phyloP scores from a whole-genome alignment of 2,797 vertebrate species.

The Notamacropus eugenii region DNA sequence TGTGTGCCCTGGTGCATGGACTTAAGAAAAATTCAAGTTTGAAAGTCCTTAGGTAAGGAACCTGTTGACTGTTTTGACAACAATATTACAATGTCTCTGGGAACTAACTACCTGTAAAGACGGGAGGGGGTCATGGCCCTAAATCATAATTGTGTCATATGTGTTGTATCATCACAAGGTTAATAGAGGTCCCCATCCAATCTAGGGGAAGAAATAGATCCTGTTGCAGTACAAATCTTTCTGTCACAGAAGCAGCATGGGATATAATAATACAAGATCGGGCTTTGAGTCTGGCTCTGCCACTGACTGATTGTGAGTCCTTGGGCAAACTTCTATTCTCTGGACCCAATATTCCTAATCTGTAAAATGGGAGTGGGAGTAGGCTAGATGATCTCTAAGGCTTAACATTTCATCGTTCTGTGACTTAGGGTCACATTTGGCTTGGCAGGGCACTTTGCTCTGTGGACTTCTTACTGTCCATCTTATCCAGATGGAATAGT shows the following conservation, averaged over 20 bases:
- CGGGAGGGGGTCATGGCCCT: not conserved
- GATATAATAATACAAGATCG: not conserved
- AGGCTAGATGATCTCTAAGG: not conserved
- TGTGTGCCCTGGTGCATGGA: slow-evolving; percentile 69
- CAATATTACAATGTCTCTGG: not conserved
- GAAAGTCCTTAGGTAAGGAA: slow-evolving; percentile 81
- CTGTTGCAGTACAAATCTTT: not conserved
- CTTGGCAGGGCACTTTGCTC: not conserved
- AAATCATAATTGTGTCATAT: not conserved
- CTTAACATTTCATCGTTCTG: not conserved
- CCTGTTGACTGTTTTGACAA: not conserved
- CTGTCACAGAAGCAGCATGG: not conserved
- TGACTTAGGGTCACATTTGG: not conserved
- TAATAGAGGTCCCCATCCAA: not conserved
- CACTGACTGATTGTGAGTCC: not conserved
- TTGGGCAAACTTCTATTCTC: not conserved
- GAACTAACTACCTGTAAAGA: not conserved
- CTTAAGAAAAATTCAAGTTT: slow-evolving; percentile 77
- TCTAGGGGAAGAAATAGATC: not conserved
- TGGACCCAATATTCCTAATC: not conserved
- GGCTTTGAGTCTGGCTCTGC: not conserved
- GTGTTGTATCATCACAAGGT: not conserved
- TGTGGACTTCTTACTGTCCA: not conserved
- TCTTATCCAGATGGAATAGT: not conserved
- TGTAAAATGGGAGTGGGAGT: not conserved